Evolutionary conservation across 1,140 invertebrate species (phyloP).

Genomic region (Hyles vespertilio): DNA sequence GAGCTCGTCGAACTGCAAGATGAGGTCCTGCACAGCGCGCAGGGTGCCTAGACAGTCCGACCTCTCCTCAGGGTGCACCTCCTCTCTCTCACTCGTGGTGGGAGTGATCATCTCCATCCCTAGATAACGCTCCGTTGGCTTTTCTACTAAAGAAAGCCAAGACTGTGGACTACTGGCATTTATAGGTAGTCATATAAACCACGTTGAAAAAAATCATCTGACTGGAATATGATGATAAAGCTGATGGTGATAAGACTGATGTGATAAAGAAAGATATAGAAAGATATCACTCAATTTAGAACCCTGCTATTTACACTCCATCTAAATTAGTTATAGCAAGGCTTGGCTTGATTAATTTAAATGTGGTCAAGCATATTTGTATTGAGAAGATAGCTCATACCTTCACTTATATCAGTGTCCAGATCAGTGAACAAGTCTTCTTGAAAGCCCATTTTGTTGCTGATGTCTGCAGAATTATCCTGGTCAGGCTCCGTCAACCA

Average conservation of each 20-base stretch:
- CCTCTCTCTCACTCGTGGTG: conserved; percentile 6
- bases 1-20: conserved; percentile 46
- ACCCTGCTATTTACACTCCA: no score
- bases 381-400: no score
- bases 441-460: conserved; percentile 3
- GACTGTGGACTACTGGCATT: no score
- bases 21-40: conserved; percentile 42
- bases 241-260: no score
- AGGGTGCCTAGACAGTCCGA: conserved; percentile 42
- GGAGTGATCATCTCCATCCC: conserved; percentile 1
- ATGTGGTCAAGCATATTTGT: no score
- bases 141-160: neutral
- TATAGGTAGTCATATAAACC: no score
- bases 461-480: neutral
- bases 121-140: neutral
- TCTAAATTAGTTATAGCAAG: no score
- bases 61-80: conserved; percentile 20
- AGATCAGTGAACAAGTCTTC: conserved; percentile 15
- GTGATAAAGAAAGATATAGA: no score
- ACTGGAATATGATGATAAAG: no score
- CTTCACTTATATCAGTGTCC: neutral
- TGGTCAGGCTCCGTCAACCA: conserved; percentile 37
- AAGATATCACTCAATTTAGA: no score
- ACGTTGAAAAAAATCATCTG: no score
- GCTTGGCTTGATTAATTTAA: no score